Evolutionary conservation across 92 coral and sea anemone genomes (phyloP).

Genomic region (Palythoa grandis): DNA sequence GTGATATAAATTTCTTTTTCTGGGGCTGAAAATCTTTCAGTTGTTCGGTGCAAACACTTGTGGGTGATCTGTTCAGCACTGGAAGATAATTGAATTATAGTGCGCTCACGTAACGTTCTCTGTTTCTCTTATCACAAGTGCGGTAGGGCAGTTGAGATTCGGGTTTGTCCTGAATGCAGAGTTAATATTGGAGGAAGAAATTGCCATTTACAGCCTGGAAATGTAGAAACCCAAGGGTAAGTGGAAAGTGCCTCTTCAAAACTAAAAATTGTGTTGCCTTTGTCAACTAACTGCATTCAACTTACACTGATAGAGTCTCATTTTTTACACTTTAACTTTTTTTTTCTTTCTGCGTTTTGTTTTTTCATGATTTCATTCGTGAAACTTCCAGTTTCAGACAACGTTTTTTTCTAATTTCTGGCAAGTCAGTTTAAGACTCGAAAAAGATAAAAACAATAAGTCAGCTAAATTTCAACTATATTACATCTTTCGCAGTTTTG

Average conservation of each 20-base stretch:
- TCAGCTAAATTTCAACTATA: neutral
- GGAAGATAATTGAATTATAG: too few relatives aligned
- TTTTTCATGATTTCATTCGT: too few relatives aligned
- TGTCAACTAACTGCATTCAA: neutral
- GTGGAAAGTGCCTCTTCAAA: neutral
- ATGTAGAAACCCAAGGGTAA: neutral
- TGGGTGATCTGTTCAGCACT: too few relatives aligned
- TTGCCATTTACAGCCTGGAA: neutral
- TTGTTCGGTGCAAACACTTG: too few relatives aligned
- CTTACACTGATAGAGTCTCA: neutral
- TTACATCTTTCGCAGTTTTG: neutral
- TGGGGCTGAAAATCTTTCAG: too few relatives aligned
- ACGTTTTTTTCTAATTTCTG: too few relatives aligned
- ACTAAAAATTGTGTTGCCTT: neutral
- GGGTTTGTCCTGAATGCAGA: conserved; percentile 17
- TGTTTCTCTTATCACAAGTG: neutral
- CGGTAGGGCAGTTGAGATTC: conserved; percentile 17
- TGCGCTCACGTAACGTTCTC: too few relatives aligned
- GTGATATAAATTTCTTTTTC: too few relatives aligned
- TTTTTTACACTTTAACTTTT: too few relatives aligned
- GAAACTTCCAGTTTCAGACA: too few relatives aligned
- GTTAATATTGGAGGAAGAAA: neutral
- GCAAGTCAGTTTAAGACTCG: too few relatives aligned
- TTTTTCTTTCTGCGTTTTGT: neutral
- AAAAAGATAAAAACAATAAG: too few relatives aligned